A percentile compares a stretch with the other conserved stretches of the same genome.
Evolutionary conservation across 2,797 vertebrate species (phyloP).

Genomic region (Merluccius polli): DNA sequence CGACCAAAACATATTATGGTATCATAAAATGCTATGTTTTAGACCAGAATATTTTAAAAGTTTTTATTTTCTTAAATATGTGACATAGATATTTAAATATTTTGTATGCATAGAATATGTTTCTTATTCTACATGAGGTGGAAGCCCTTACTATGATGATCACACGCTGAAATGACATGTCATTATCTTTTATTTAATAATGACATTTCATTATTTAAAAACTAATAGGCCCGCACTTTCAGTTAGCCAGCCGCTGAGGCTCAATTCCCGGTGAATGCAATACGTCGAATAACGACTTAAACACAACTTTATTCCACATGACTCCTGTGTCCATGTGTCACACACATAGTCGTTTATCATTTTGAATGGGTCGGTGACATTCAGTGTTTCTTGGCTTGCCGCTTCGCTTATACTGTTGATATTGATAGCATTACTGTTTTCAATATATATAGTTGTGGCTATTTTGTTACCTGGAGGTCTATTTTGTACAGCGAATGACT

Average conservation of each 20-base stretch:
- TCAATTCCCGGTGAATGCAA: conserved; percentile 29
- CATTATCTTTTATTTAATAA: too few relatives aligned
- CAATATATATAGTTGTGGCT: conserved; percentile 55
- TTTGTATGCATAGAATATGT: background rate
- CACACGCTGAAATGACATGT: background rate
- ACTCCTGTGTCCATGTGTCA: conserved; percentile 16
- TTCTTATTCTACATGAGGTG: background rate
- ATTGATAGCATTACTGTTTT: conserved; percentile 51
- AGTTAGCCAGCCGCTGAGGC: conserved; percentile 21
- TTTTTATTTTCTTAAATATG: background rate
- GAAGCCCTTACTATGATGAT: background rate
- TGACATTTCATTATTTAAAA: background rate
- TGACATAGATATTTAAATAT: background rate
- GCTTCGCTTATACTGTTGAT: conserved; percentile 43
- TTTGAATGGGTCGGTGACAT: conserved; percentile 39
- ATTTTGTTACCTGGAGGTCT: conserved; percentile 72
- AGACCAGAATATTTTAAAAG: background rate
- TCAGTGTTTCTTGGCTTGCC: conserved; percentile 45
- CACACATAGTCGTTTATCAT: conserved; percentile 27
- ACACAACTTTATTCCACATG: conserved; percentile 21
- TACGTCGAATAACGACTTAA: conserved; percentile 21
- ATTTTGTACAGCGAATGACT: conserved; percentile 72
- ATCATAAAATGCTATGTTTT: background rate
- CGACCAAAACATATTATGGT: background rate
- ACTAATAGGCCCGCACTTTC: background rate